Base-by-base conservation (phyloP, 2,113 vertebrate species). In the Gorsachius goisagi region DNA sequence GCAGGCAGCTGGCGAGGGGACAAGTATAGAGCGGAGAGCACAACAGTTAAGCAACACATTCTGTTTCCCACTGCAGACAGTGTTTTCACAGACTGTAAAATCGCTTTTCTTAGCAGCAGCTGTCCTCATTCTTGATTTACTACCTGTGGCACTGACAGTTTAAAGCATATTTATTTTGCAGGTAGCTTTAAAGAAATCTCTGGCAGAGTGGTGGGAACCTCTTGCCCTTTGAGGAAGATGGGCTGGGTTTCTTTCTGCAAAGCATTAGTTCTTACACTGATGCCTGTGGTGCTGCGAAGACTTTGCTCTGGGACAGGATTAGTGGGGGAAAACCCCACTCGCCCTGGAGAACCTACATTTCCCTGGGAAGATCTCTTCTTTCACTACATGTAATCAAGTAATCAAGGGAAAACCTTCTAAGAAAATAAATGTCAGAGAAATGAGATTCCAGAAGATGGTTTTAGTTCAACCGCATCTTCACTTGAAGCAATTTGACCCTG, bases 91-190 rank as follows among this genome's bases (percentile, higher is more conserved):
- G 75, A n/a, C 49, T 15, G 5, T 71, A 86, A 93, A 74, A 60
- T 67, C 6, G 2, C 67, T 76, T 68, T 87, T 60, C 76, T 74
- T 87, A 95, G 83, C 67, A 74, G 91, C 0, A 5, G 35, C 78
- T 87, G 66, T 91, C 27, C 60, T 87, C 24, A 92, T 64, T 67
- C 80, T 77, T 88, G 78, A 83, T 80, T 95, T 75, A 88, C 35
- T 90, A 74, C 55, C 77, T 18, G 4, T 35, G 26, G 47, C 9
- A 11, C 35, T 85, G 86, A 45, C 75, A 79, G 52, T 79, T 82
- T 96, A 63, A 94, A 96, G 86, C 26, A 9, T 50, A 58, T 78
- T 88, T 77, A 73, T 90, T 85, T 90, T 90, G 76, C 35, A 75
- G 66, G 68, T 87, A 82, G 37, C 49, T 92, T 91, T 91, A 84